These are phyloP conservation scores for Catharus bicknelli DNA, from an alignment of 2,113 vertebrate species.

Conservation along the genomic window DNA sequence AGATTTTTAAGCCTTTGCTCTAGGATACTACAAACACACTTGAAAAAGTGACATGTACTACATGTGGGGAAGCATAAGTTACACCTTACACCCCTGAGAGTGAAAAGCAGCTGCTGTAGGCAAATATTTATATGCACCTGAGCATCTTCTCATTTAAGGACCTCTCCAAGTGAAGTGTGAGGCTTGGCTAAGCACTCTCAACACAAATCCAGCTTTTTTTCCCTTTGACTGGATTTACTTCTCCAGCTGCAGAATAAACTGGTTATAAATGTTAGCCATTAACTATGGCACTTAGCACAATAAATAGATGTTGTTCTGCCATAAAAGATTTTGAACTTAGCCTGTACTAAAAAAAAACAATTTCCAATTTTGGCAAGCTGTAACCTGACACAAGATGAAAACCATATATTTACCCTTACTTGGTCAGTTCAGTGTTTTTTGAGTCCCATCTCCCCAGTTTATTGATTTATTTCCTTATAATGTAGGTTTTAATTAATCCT, in stretches of 20 bases:
- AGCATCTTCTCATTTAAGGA: conserved; percentile 27
- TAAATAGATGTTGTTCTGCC: not conserved
- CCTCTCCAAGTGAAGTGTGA: conserved; percentile 45
- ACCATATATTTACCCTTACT: not conserved
- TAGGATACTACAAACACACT: not conserved
- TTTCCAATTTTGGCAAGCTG: not conserved
- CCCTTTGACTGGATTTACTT: conserved; percentile 33
- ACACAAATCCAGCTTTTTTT: not conserved
- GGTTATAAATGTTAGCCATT: conserved; percentile 55
- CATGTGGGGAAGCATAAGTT: not conserved
- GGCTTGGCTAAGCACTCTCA: not conserved
- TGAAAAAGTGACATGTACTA: conserved; percentile 13
- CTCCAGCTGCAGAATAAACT: conserved; percentile 37
- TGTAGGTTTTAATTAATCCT: not conserved
- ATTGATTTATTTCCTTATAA: not conserved
- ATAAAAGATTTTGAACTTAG: not conserved
- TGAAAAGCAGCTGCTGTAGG: conserved; percentile 18
- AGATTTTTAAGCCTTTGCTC: conserved; percentile 22
- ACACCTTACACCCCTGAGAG: not conserved
- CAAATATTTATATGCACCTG: conserved; percentile 55
- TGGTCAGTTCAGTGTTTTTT: not conserved
- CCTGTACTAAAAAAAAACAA: not conserved
- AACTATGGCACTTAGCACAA: conserved; percentile 32
- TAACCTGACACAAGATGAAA: not conserved
- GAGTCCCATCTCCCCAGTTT: not conserved